Conservation (phyloP, 2,797 vertebrate genomes). For the Sebastes taczanowskii region DNA sequence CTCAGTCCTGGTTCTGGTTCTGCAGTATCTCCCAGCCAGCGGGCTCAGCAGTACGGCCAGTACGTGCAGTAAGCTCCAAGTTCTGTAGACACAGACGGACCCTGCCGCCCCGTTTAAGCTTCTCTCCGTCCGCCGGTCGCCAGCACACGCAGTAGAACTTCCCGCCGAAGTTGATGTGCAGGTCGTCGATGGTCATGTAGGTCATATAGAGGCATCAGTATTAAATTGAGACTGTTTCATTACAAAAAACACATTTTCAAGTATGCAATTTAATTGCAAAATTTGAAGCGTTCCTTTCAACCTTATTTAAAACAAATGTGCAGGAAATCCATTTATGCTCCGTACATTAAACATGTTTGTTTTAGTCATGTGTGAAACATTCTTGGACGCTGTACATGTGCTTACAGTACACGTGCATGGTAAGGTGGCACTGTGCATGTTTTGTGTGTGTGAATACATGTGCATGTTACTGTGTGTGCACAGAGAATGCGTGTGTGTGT, state of each 20-base stretch:
- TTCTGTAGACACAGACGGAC: neutral
- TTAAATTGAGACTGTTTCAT: neutral
- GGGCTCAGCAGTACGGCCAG: neutral
- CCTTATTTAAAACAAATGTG: neutral
- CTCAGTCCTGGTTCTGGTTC: no score
- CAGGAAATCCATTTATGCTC: neutral
- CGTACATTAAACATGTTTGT: neutral
- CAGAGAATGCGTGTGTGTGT: slow-evolving; percentile 1
- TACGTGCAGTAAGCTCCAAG: neutral
- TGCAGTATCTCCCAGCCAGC: no score
- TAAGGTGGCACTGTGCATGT: slow-evolving; percentile 9
- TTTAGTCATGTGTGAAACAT: slow-evolving; percentile 14
- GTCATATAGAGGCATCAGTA: neutral
- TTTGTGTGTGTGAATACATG: slow-evolving; percentile 21
- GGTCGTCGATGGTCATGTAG: neutral
- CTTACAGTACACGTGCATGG: neutral
- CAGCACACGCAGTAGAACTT: neutral
- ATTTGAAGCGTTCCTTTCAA: neutral
- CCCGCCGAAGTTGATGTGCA: neutral
- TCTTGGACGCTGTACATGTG: neutral
- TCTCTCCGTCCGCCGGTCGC: neutral
- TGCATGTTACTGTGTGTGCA: slow-evolving; percentile 14
- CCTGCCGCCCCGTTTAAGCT: neutral
- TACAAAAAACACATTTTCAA: neutral
- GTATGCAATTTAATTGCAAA: neutral